Percentiles rank a stretch among this genome's conserved stretches.
These are phyloP conservation scores for Hippocampus zosterae DNA, from an alignment of 2,113 vertebrate species.

Conservation along the genomic window DNA sequence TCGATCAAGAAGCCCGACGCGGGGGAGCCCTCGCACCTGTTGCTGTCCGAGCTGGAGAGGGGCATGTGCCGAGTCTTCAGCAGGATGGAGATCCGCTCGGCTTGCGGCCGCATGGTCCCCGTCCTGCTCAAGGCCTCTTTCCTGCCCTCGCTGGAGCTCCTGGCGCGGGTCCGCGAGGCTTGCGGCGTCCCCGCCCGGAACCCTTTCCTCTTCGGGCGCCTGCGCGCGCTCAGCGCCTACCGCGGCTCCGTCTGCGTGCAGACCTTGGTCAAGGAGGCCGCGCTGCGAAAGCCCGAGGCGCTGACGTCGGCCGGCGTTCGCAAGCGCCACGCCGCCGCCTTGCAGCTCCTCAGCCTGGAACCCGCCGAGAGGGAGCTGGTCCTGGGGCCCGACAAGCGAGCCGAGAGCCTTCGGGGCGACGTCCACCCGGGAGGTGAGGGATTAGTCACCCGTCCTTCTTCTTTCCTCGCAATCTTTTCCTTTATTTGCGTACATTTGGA, in stretches of 20 bases:
- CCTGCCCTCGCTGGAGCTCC: conserved; percentile 38
- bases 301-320: conserved; percentile 26
- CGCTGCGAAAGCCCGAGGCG: conserved; percentile 19
- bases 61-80: conserved; percentile 38
- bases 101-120: conserved; percentile 37
- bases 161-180: conserved; percentile 5
- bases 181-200: conserved; percentile 43
- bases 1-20: conserved; percentile 4
- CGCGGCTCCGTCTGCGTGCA: conserved; percentile 20
- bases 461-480: no score
- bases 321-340: conserved; percentile 33
- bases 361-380: conserved; percentile 41
- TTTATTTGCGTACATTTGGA: not conserved
- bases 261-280: conserved; percentile 24
- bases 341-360: conserved; percentile 48
- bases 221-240: conserved; percentile 8
- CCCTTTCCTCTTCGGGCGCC: conserved; percentile 43
- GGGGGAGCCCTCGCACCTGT: conserved; percentile 1
- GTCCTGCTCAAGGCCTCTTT: conserved; percentile 45
- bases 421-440: conserved; percentile 25
- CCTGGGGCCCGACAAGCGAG: conserved; percentile 26
- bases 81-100: conserved; percentile 40
- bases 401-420: conserved; percentile 17
- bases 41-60: conserved; percentile 39
- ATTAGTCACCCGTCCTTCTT: no score